Evolutionary conservation across 2,888 invertebrate genomes (phyloP), one percentile per base, ranked within the genome.

Genomic region (Cenopis cana): DNA sequence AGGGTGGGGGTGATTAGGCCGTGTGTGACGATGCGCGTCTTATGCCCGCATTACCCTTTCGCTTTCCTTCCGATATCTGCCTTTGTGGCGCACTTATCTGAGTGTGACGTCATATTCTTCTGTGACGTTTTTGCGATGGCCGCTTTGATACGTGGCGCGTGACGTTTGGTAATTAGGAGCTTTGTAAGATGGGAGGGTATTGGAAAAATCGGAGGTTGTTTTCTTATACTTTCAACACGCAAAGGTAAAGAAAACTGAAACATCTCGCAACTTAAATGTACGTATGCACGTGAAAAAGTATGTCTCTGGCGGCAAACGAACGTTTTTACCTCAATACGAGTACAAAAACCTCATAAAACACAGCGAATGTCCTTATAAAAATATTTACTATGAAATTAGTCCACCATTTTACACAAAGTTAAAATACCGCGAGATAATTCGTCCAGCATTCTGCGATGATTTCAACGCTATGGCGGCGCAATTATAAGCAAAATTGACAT

Each of bases 41-140:
- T 93, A 90, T 88, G 90, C 93, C 93, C 93, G 92, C 91, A 93
- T 93, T 91, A 93, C 93, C 93, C 93, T 92, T 93, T 92, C 91
- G 91, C 85, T 89, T 89, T 93, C 90, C 93, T 92, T 93, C 93
- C 93, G 93, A 92, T 93, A 91, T 87, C 89, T 85, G 91, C 92
- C 90, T 92, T 92, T 92, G 92, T 91, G 80, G 77, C 60, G 57
- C 71, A 56, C 64, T 72, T 72, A 72, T 72, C 67, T 72, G 24
- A 41, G 50, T 59, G 66, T 64, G 70, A 52, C 61, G 68, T 54
- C 57, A 29, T 52, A 41, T 20, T 38, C 38, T 14, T 38, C 41
- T 41, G 41, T 36, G 66, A 29, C 66, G 66, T 55, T 56, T n/a
- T 66, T 56, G 54, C 54, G 64, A 46, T 55, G 65, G 55, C 55